phyloP scores from a whole-genome alignment of 2,113 vertebrate genomes.

The Phoxinus phoxinus region DNA sequence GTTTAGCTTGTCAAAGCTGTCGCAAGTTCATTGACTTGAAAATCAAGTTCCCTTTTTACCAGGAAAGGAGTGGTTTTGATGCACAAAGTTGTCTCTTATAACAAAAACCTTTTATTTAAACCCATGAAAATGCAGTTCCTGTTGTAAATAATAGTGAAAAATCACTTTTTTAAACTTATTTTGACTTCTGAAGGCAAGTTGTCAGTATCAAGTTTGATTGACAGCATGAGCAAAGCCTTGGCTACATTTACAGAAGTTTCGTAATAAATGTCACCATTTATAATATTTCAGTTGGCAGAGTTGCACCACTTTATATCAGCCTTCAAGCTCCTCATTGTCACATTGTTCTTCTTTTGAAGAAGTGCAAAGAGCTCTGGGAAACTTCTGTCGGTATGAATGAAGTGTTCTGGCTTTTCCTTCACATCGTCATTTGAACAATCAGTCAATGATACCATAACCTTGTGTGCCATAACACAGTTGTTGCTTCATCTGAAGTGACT shows the following conservation, averaged over 20 bases:
- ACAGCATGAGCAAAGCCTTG: not conserved
- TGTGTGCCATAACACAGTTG: not conserved
- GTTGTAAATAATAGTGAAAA: too few relatives aligned
- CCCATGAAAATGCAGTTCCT: too few relatives aligned
- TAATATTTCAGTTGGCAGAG: not conserved
- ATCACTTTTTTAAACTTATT: too few relatives aligned
- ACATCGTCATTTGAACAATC: not conserved
- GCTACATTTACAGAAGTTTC: not conserved
- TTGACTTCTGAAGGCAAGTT: not conserved
- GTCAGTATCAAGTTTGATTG: not conserved
- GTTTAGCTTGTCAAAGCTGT: too few relatives aligned
- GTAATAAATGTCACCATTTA: not conserved
- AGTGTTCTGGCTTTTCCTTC: not conserved
- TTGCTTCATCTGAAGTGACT: not conserved
- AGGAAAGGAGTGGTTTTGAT: too few relatives aligned
- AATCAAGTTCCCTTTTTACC: too few relatives aligned
- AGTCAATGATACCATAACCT: not conserved
- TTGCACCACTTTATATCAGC: not conserved
- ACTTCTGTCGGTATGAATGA: not conserved
- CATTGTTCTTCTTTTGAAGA: not conserved
- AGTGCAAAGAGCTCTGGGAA: not conserved
- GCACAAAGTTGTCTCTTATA: too few relatives aligned
- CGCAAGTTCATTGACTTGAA: too few relatives aligned
- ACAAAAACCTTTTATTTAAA: too few relatives aligned
- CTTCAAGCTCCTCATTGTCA: not conserved